Conservation (phyloP, 2,113 vertebrate species). For the Uria aalge region DNA sequence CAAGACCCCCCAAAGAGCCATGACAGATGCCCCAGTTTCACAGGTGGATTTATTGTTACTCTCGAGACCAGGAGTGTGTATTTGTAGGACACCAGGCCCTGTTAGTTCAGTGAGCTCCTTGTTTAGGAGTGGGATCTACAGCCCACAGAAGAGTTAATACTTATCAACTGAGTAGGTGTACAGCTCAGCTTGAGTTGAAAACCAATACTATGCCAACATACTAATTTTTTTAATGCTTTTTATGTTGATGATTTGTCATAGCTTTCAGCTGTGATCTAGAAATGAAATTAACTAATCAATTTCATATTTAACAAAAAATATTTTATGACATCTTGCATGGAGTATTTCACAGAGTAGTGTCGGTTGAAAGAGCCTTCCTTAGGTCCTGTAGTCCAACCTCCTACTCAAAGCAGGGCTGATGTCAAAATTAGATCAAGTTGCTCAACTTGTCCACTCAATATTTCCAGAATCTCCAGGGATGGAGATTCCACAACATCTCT, state of each 20-base stretch:
- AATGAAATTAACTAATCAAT: not conserved
- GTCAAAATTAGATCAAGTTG: slow-evolving; percentile 26
- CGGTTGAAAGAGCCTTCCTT: not conserved
- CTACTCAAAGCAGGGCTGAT: not conserved
- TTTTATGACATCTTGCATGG: not conserved
- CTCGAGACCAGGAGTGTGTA: not conserved
- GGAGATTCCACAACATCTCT: not conserved
- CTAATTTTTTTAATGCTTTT: not conserved
- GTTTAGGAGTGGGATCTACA: not conserved
- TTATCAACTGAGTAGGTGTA: not conserved
- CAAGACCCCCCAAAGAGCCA: not conserved
- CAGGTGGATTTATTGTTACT: not conserved
- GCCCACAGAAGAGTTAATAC: not conserved
- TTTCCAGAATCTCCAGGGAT: not conserved
- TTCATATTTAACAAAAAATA: not conserved
- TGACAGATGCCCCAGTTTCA: not conserved
- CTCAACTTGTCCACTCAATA: not conserved
- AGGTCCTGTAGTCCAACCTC: not conserved
- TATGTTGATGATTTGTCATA: not conserved
- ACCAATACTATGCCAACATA: not conserved
- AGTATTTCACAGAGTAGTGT: not conserved
- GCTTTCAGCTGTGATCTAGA: not conserved
- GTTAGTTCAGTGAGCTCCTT: not conserved
- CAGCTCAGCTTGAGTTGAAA: not conserved
- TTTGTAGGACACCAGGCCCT: not conserved